Base-by-base conservation (phyloP, 1,140 invertebrate genomes). In the Atopsyche davidsoni region DNA sequence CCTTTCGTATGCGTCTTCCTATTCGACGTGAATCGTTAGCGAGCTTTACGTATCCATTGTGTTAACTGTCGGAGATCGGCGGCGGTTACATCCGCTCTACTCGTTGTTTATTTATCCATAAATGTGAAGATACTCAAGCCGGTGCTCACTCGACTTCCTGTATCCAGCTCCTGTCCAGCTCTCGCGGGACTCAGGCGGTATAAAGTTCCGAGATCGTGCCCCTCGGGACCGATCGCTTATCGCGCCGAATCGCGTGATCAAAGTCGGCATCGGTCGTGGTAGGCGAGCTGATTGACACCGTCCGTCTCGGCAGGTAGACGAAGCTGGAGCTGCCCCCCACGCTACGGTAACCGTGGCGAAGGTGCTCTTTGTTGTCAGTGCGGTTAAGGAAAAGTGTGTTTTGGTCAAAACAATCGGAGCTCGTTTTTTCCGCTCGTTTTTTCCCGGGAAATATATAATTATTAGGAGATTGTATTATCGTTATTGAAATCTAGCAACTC, bases 291-390 rank as follows among this genome's bases (percentile, higher is more conserved):
- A 28, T 28, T n/a, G 6, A 28, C 24, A 7, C 24, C n/a, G 24
- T n/a, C 24, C 6, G n/a, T n/a, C 24, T 23, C 34, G 23, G 36
- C 43, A 40, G 53, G 31, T 22, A 40, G 14, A 43, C 39, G 41
- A 44, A 51, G 25, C 44, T 42, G 36, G 47, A 46, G 45, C 39
- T 55, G 51, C 48, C 54, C 48, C 54, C 47, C 48, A 49, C 54
- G 9, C 43, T 56, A 44, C 49, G n/a, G n/a, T n/a, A n/a, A n/a
- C n/a, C n/a, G n/a, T n/a, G n/a, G n/a, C n/a, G n/a, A n/a, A n/a
- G n/a, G n/a, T n/a, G n/a, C n/a, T n/a, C n/a, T n/a, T n/a, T n/a
- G n/a, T n/a, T n/a, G n/a, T n/a, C n/a, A n/a, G n/a, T n/a, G n/a
- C n/a, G n/a, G n/a, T n/a, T n/a, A n/a, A n/a, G n/a, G n/a, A n/a